Base-by-base conservation (phyloP, 37 sponge, comb jelly and placozoan genomes). In the Amphimedon queenslandica region DNA sequence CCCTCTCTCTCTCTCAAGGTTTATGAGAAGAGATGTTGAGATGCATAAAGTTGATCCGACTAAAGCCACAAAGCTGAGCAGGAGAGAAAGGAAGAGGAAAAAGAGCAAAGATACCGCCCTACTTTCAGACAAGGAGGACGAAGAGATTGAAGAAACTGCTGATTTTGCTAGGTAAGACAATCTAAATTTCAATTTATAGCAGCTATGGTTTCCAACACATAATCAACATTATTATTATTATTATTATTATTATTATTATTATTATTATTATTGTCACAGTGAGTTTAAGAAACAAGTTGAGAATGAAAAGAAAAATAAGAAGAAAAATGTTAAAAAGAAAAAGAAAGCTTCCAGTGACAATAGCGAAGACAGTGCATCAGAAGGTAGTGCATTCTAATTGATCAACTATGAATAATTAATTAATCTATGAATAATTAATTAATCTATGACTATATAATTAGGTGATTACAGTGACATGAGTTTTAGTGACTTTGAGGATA, bases 81-180 rank as follows among this genome's bases (percentile, higher is more conserved):
- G 25, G 23, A 42, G 47, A 40, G 27, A 24, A 28, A 36, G 24
- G 42, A 40, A 43, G 16, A 70, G 40, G 51, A 70, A 40, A 40
- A 40, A 24, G 8, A 2, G 38, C 25, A 37, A 33, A 37, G 36
- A 66, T 16, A 37, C 23, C 30, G 6, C 30, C 4, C 23, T 66
- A 66, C 24, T 24, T 29, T 34, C 39, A 28, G 74, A 53, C 28
- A 36, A 36, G 18, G 64, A 61, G 11, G 60, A 71, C 5, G 72
- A 57, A 57, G 29, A 11, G 43, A 36, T 27, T 11, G 24, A 24
- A 11, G 37, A 32, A 30, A 20, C 25, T 4, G 64, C 40, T 16
- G 66, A 75, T 35, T 72, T 72, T 55, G 58, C 73, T 31, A 72
- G 73, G 73, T 72, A 29, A 42, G 13, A 43, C n/a, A n/a, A n/a